Evolutionary conservation across 2,797 vertebrate genomes (phyloP).

Genomic region (Holocentrus rufus): DNA sequence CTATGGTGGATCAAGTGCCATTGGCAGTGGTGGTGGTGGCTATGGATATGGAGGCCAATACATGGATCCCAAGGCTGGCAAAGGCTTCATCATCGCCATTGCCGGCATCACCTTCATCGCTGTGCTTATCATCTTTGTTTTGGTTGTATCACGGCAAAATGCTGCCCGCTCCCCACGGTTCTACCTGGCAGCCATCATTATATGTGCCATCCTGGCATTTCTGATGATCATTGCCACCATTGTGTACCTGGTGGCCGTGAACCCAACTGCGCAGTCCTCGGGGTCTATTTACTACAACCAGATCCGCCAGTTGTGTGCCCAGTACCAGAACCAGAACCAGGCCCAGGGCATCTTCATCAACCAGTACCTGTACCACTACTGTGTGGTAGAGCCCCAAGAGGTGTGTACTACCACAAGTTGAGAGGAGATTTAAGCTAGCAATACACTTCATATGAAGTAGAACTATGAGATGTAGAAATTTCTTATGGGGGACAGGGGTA

Average conservation of each 20-base stretch:
- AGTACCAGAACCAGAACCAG: conserved; percentile 81
- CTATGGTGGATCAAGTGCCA: conserved; percentile 20
- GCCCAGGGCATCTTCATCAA: conserved; percentile 76
- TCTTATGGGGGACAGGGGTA: not conserved
- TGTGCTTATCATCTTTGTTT: conserved; percentile 85
- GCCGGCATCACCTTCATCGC: conserved; percentile 86
- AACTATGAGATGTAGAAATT: too few relatives aligned
- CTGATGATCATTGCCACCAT: conserved; percentile 90
- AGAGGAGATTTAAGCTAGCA: too few relatives aligned
- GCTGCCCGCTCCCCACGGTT: conserved; percentile 82
- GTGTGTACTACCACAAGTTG: too few relatives aligned
- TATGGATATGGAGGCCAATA: conserved; percentile 64
- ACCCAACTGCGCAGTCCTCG: conserved; percentile 87
- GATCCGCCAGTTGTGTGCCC: conserved; percentile 84
- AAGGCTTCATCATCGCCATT: conserved; percentile 90
- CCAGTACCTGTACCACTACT: conserved; percentile 94
- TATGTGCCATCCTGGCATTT: conserved; percentile 83
- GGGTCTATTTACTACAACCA: conserved; percentile 87
- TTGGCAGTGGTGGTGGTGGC: conserved; percentile 53
- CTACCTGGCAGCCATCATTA: conserved; percentile 85
- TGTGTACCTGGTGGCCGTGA: conserved; percentile 90
- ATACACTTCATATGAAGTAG: too few relatives aligned
- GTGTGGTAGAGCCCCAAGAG: conserved; percentile 94
- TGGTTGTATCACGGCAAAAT: conserved; percentile 83
- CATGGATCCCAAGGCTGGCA: conserved; percentile 85